Evolutionary conservation across 1,140 invertebrate genomes (phyloP).

Genomic region (Lepidurus couesii): DNA sequence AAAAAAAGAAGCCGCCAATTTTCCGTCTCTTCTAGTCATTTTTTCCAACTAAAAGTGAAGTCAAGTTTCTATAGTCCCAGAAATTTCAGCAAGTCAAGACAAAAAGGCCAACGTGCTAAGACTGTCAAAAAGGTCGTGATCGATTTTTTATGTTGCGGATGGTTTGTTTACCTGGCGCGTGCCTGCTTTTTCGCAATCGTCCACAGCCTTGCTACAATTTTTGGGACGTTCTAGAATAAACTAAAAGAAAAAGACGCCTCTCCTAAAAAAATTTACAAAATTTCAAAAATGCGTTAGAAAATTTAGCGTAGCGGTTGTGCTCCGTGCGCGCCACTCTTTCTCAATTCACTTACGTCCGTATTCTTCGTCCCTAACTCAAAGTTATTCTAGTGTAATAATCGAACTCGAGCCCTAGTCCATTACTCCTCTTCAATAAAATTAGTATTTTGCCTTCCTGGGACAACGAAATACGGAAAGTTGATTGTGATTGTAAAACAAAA

Average conservation of each 20-base stretch:
- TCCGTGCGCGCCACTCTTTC: not conserved
- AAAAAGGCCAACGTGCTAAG: not conserved
- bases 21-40: not conserved
- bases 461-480: not conserved
- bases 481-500: not conserved
- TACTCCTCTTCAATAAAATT: not conserved
- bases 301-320: not conserved
- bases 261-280: too few relatives aligned
- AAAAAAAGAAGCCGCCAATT: not conserved
- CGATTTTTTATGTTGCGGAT: not conserved
- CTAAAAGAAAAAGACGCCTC: too few relatives aligned
- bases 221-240: not conserved
- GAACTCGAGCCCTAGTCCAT: not conserved
- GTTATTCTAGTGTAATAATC: not conserved
- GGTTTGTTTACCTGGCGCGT: not conserved
- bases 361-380: not conserved
- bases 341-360: constrained; percentile 5
- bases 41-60: not conserved
- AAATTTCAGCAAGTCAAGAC: not conserved
- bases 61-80: not conserved
- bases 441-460: constrained; percentile 14
- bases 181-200: constrained; percentile 6
- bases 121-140: not conserved
- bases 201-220: constrained; percentile 18
- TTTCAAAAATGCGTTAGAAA: not conserved